phyloP scores from a whole-genome alignment of 2,797 vertebrate genomes.

The Thalassophryne amazonica region DNA sequence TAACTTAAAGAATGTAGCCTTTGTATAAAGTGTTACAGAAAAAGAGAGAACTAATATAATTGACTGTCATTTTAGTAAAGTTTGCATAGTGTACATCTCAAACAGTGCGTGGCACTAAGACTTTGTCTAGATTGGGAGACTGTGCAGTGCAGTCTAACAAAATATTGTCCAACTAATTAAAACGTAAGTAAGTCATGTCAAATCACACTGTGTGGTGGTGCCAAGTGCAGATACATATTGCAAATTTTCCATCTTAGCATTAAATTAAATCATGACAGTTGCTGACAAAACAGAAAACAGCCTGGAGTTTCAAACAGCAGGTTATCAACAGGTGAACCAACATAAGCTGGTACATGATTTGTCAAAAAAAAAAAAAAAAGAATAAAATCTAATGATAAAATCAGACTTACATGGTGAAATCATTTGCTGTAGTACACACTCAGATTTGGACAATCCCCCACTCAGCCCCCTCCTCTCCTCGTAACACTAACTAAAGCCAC shows the following conservation, averaged over 20 bases:
- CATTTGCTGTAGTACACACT: background rate
- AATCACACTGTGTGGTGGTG: background rate
- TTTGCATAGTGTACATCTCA: no score
- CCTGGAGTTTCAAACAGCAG: constrained; percentile 1
- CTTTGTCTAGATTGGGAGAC: no score
- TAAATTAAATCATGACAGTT: background rate
- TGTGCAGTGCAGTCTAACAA: background rate
- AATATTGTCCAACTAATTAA: background rate
- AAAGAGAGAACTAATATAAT: no score
- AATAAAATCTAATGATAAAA: no score
- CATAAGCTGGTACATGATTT: constrained; percentile 10
- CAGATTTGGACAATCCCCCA: constrained; percentile 25
- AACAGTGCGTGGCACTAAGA: no score
- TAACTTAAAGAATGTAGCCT: no score
- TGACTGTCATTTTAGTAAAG: no score
- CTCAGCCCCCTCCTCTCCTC: constrained; percentile 19
- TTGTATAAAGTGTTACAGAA: no score
- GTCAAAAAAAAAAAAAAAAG: no score
- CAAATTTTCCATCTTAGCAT: background rate
- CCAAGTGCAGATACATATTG: background rate
- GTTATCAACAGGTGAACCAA: constrained; percentile 15
- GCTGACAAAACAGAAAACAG: background rate
- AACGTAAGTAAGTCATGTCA: background rate
- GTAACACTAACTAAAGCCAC: constrained; percentile 69
- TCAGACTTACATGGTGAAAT: no score